phyloP scores from a whole-genome alignment of 2,888 invertebrate species.

The Blastobasis lacticolella region DNA sequence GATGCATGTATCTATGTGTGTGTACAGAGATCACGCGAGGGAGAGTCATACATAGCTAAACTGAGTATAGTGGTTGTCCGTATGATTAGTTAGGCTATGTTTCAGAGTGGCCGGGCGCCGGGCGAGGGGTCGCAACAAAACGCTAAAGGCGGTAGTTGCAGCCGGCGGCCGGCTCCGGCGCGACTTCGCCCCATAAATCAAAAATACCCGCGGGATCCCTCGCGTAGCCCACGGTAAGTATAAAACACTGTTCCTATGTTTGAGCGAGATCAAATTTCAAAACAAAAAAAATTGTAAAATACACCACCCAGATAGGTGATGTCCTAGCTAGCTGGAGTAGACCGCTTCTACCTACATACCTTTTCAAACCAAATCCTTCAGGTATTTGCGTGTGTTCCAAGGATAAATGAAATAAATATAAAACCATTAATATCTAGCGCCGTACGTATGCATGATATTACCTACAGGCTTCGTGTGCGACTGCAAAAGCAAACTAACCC shows the following conservation, averaged over 20 bases:
- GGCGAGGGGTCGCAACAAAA: constrained; percentile 43
- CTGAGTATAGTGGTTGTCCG: constrained; percentile 19
- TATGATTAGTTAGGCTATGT: constrained; percentile 31
- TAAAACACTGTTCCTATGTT: constrained; percentile 28
- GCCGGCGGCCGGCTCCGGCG: constrained; percentile 32
- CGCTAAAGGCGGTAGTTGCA: constrained; percentile 40
- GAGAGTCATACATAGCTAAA: not conserved
- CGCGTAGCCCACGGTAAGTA: constrained; percentile 45
- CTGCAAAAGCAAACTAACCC: too few relatives aligned
- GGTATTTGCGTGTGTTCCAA: too few relatives aligned
- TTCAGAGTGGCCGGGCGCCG: constrained; percentile 26
- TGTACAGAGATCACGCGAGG: not conserved
- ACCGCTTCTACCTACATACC: too few relatives aligned
- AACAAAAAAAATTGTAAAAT: not conserved
- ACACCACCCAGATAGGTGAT: too few relatives aligned
- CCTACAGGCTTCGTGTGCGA: too few relatives aligned
- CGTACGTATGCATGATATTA: too few relatives aligned
- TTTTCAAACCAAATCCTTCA: too few relatives aligned
- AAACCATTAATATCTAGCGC: too few relatives aligned
- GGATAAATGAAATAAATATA: too few relatives aligned
- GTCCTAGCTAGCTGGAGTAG: not conserved
- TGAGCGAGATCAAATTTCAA: not conserved
- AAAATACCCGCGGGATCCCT: constrained; percentile 57
- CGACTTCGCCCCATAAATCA: constrained; percentile 65
- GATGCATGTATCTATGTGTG: not conserved